phyloP scores from a whole-genome alignment of 2,113 vertebrate species.

The Rhynchomys soricoides region DNA sequence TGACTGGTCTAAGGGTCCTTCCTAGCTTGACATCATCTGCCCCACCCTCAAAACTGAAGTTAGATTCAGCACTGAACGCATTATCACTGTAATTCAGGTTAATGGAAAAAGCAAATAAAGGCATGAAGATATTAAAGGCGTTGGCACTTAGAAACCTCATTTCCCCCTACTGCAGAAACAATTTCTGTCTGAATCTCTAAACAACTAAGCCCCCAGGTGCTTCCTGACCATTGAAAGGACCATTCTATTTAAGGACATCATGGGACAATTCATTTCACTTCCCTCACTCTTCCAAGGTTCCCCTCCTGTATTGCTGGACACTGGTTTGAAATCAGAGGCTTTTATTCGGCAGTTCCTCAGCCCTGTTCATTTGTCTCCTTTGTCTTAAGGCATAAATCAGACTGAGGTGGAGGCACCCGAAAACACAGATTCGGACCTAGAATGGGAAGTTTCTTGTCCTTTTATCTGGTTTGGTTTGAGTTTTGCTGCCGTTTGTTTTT shows the following conservation, averaged over 20 bases:
- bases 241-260: slow-evolving; percentile 57
- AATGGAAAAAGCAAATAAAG: neutral
- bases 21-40: neutral
- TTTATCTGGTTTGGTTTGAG: neutral
- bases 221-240: slow-evolving; percentile 68
- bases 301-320: neutral
- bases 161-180: slow-evolving; percentile 71
- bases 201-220: slow-evolving; percentile 70
- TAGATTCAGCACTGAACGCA: slow-evolving; percentile 25
- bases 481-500: neutral
- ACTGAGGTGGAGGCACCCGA: neutral
- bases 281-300: slow-evolving; percentile 40
- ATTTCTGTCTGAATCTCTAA: slow-evolving; percentile 70
- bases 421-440: slow-evolving; percentile 24
- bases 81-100: slow-evolving; percentile 39
- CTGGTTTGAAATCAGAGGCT: slow-evolving; percentile 47
- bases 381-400: slow-evolving; percentile 41
- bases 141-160: slow-evolving; percentile 39
- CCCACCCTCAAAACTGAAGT: neutral
- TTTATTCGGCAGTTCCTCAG: neutral
- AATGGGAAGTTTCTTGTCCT: neutral
- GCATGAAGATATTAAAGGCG: neutral
- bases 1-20: neutral
- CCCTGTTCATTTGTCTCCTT: slow-evolving; percentile 36
- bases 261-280: neutral